Percentiles rank a stretch among this genome's conserved stretches.
phyloP scores from a whole-genome alignment of 2,888 invertebrate species.

The Drosophila kanekoi region DNA sequence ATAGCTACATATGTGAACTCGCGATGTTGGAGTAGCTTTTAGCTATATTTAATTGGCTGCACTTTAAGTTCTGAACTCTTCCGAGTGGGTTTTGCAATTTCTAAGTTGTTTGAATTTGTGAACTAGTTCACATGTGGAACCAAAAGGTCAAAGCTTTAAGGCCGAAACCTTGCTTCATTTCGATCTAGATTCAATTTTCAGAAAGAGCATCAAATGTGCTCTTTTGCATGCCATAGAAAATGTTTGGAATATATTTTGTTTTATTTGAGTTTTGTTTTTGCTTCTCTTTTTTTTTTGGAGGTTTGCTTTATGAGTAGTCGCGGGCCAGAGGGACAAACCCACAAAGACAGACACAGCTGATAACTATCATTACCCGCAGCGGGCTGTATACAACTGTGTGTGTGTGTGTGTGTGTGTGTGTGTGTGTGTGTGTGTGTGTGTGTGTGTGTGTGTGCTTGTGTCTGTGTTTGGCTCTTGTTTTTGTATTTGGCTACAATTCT shows the following conservation, averaged over 20 bases:
- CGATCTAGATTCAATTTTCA: neutral
- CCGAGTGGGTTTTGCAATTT: no score
- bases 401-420: constrained; percentile 33
- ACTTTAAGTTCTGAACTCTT: no score
- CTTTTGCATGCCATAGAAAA: constrained; percentile 7
- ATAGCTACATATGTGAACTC: no score
- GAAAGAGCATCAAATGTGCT: constrained; percentile 34
- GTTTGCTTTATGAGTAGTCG: constrained; percentile 66
- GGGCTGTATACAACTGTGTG: constrained; percentile 32
- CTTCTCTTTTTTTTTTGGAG: constrained; percentile 26
- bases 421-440: constrained; percentile 38
- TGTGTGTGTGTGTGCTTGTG: constrained; percentile 37
- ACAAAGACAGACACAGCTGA: constrained; percentile 58
- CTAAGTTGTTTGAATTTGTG: no score
- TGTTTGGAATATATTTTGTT: constrained; percentile 16
- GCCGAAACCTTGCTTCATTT: no score
- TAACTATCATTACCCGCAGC: constrained; percentile 80
- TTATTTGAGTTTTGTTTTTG: constrained; percentile 6
- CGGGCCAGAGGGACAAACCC: constrained; percentile 51
- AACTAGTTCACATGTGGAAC: no score
- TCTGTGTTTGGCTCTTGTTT: constrained; percentile 43
- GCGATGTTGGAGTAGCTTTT: no score
- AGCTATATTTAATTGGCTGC: no score
- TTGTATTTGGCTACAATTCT: constrained; percentile 54
- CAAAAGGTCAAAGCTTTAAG: no score